These are phyloP conservation scores for Malurus splendens DNA, from an alignment of 2,797 vertebrate species.

Conservation along the genomic window DNA sequence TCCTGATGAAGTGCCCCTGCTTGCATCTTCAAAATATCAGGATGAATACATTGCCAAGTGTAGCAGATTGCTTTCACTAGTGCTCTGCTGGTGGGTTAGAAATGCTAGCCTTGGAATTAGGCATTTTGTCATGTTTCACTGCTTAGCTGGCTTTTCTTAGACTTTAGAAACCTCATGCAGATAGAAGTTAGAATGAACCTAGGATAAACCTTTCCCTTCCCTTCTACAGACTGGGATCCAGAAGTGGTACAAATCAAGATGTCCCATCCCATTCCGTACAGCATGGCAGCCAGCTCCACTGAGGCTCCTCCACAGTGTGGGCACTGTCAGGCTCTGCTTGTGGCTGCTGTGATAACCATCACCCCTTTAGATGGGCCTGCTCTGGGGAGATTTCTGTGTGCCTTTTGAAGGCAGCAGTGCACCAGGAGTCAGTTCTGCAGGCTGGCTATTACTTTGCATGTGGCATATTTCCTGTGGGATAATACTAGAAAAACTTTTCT, in stretches of 20 bases:
- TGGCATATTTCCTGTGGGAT: not conserved
- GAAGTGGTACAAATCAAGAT: not conserved
- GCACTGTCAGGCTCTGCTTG: not conserved
- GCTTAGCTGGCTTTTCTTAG: not conserved
- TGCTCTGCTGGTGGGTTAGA: not conserved
- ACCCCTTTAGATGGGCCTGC: not conserved
- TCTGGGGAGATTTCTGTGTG: not conserved
- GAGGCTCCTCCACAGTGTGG: not conserved
- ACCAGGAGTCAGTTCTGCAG: not conserved
- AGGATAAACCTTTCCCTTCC: not conserved
- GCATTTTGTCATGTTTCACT: not conserved
- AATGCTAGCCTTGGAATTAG: not conserved
- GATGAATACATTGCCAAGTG: not conserved
- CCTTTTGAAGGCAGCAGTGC: not conserved
- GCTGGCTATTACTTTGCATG: not conserved
- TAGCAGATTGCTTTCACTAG: not conserved
- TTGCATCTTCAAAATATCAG: not conserved
- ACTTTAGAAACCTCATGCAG: not conserved
- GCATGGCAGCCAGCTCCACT: rapidly evolving
- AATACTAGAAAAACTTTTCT: not conserved
- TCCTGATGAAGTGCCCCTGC: not conserved
- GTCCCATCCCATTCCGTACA: not conserved
- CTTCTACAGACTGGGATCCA: not conserved
- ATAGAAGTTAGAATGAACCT: not conserved
- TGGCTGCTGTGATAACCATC: not conserved